phyloP scores from a whole-genome alignment of 2,797 vertebrate species.

The Cynodonichthys magdalenae region DNA sequence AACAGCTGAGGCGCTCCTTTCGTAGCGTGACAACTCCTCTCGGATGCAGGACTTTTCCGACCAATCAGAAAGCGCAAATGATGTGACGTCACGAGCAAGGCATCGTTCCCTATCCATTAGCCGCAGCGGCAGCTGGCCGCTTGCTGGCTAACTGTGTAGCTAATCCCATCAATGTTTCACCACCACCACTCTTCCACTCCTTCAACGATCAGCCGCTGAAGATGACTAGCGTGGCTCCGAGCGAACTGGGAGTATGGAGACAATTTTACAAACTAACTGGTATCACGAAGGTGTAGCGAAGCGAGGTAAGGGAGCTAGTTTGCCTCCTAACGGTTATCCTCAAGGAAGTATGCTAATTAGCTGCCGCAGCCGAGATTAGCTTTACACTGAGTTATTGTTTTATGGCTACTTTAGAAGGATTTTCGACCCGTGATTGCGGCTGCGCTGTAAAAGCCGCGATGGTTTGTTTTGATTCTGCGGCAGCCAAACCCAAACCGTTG shows the following conservation, averaged over 20 bases:
- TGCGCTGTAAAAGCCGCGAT: neutral
- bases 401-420: neutral
- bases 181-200: neutral
- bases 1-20: neutral
- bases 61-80: slow-evolving; percentile 39
- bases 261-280: slow-evolving; percentile 18
- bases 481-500: slow-evolving; percentile 1
- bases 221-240: slow-evolving; percentile 22
- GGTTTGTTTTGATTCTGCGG: slow-evolving; percentile 17
- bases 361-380: slow-evolving; percentile 33
- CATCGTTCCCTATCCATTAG: slow-evolving; percentile 31
- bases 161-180: slow-evolving; percentile 51
- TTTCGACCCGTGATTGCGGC: neutral
- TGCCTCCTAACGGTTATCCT: slow-evolving; percentile 20
- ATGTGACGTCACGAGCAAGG: slow-evolving; percentile 60
- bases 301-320: slow-evolving; percentile 53
- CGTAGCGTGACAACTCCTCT: neutral
- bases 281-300: slow-evolving; percentile 29
- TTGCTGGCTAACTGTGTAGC: slow-evolving; percentile 52
- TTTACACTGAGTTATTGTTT: slow-evolving; percentile 6
- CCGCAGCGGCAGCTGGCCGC: slow-evolving; percentile 50
- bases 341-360: slow-evolving; percentile 62
- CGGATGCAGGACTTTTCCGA: slow-evolving; percentile 50
- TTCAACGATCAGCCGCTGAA: neutral
- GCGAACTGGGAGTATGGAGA: slow-evolving; percentile 32